Evolutionary conservation across 1,140 invertebrate species (phyloP).

Genomic region (Mactra quadrangularis): DNA sequence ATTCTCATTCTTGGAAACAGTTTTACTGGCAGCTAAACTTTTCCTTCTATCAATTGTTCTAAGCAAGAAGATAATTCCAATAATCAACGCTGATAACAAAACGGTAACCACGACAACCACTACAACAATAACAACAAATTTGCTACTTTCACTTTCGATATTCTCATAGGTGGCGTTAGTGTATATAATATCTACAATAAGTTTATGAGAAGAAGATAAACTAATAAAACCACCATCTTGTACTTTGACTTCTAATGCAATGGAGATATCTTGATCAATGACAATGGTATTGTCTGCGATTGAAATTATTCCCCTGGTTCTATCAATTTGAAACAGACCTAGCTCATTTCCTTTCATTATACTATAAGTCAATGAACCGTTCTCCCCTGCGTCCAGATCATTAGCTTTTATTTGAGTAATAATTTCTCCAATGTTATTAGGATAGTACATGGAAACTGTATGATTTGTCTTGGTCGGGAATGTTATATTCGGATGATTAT

Average conservation of each 20-base stretch:
- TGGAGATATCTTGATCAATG: slow-evolving; percentile 34
- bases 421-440: slow-evolving; percentile 92
- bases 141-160: slow-evolving; percentile 6
- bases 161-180: slow-evolving; percentile 39
- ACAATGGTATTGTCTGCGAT: slow-evolving; percentile 28
- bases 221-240: slow-evolving; percentile 34
- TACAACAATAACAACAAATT: slow-evolving; percentile 55
- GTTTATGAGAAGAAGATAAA: slow-evolving; percentile 19
- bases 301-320: slow-evolving; percentile 37
- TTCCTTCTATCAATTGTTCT: slow-evolving; percentile 40
- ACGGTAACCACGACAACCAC: slow-evolving; percentile 49
- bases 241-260: slow-evolving; percentile 48
- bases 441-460: slow-evolving; percentile 93
- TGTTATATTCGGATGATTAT: slow-evolving; percentile 83
- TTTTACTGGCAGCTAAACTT: background rate
- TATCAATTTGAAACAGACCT: slow-evolving; percentile 55
- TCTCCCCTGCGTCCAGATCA: slow-evolving; percentile 86
- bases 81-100: slow-evolving; percentile 37
- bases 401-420: slow-evolving; percentile 74
- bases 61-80: slow-evolving; percentile 48
- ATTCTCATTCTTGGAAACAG: background rate
- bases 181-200: slow-evolving; percentile 36
- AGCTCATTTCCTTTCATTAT: slow-evolving; percentile 91
- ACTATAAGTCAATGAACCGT: slow-evolving; percentile 87
- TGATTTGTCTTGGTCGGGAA: slow-evolving; percentile 72